Conservation (phyloP, 2,888 invertebrate species). For the Chesias legatella region DNA sequence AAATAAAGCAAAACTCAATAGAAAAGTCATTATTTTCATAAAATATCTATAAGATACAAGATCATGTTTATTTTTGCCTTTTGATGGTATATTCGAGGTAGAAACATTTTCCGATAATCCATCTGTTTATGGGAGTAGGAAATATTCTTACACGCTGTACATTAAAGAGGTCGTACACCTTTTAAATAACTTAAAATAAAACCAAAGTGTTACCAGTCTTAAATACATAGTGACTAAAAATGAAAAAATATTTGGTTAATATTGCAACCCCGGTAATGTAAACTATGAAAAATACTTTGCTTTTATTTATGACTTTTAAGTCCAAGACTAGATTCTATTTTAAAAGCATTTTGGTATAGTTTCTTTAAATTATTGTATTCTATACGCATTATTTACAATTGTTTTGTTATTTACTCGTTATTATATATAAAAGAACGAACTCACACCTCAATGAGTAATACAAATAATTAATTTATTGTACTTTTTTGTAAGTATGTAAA, state of each 20-base stretch:
- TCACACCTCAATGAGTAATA: background rate
- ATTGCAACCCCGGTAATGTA: slow-evolving; percentile 12
- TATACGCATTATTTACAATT: no score
- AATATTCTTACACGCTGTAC: no score
- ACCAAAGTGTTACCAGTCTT: slow-evolving; percentile 40
- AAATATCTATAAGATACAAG: no score
- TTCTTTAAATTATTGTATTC: slow-evolving; percentile 17
- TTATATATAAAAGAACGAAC: background rate
- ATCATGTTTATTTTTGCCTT: no score
- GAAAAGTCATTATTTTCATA: no score
- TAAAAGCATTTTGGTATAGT: slow-evolving; percentile 27
- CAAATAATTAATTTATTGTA: no score
- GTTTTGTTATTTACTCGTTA: no score
- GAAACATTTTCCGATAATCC: no score
- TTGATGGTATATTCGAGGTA: no score
- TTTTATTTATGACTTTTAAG: slow-evolving; percentile 1
- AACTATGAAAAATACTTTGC: slow-evolving; percentile 1
- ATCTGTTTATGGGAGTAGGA: no score
- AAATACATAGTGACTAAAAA: slow-evolving; percentile 35
- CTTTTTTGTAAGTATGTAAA: no score
- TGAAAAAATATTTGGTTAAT: slow-evolving; percentile 18
- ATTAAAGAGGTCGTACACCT: slow-evolving; percentile 6
- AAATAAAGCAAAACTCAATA: no score
- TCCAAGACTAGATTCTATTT: slow-evolving; percentile 28
- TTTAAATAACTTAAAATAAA: slow-evolving; percentile 20